Conservation (phyloP, 1,140 invertebrate genomes). For the Gonatopus flavifemur region DNA sequence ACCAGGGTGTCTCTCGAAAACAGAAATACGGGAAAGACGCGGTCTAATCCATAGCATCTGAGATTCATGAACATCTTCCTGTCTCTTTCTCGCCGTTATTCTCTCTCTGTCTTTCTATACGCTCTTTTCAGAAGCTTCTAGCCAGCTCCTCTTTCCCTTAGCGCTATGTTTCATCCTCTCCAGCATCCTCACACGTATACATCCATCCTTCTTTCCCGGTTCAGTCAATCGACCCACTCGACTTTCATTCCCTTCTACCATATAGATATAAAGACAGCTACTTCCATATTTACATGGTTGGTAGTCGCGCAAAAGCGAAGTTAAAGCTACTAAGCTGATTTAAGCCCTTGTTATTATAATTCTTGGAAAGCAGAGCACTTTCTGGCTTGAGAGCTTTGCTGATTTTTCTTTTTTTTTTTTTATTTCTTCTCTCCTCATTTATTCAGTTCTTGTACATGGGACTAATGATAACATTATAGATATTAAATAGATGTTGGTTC, state of each 20-base stretch:
- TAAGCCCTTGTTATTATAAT: conserved; percentile 60
- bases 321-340: conserved; percentile 57
- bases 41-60: conserved; percentile 54
- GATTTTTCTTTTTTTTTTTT: background rate
- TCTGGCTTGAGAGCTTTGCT: conserved; percentile 14
- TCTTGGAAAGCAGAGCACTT: conserved; percentile 39
- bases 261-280: conserved; percentile 42
- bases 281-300: conserved; percentile 56
- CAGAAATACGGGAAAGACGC: conserved; percentile 48
- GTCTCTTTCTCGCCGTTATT: conserved; percentile 31
- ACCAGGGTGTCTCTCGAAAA: conserved; percentile 46
- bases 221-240: conserved; percentile 46
- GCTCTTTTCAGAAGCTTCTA: conserved; percentile 18
- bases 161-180: conserved; percentile 9
- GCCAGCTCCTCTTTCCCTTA: conserved; percentile 14
- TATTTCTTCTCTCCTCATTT: too few relatives aligned
- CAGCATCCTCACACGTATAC: conserved; percentile 14
- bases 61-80: conserved; percentile 53
- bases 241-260: conserved; percentile 41
- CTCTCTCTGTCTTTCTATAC: conserved; percentile 24
- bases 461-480: too few relatives aligned
- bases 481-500: too few relatives aligned
- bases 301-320: conserved; percentile 53
- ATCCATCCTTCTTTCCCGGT: conserved; percentile 20
- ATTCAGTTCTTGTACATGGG: too few relatives aligned